phyloP scores from a whole-genome alignment of 2,113 vertebrate genomes.

The Cricetomys ansorgei region DNA sequence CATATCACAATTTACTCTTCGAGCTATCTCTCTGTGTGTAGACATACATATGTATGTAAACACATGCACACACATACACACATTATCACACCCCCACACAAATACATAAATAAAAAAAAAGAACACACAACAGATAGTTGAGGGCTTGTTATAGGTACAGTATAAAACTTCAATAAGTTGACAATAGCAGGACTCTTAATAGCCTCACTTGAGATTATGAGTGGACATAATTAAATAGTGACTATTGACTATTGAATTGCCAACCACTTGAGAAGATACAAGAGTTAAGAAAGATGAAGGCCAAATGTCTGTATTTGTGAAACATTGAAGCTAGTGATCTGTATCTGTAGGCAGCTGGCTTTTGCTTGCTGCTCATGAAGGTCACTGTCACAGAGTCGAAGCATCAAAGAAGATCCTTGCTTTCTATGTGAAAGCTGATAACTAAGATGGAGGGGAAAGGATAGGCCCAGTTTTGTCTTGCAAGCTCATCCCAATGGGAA shows the following conservation, averaged over 20 bases:
- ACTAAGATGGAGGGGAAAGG: not conserved
- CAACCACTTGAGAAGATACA: not conserved
- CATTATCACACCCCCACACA: not conserved
- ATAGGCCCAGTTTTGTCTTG: not conserved
- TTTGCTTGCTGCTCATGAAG: not conserved
- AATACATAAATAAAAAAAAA: not conserved
- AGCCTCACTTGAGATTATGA: not conserved
- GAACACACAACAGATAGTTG: not conserved
- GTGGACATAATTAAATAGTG: not conserved
- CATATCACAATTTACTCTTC: conserved; percentile 37
- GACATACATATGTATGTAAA: not conserved
- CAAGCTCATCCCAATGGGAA: not conserved
- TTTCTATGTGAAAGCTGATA: not conserved
- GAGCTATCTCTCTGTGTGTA: not conserved
- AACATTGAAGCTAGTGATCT: not conserved
- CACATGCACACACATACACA: not conserved
- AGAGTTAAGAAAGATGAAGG: not conserved
- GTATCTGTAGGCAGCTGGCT: not conserved
- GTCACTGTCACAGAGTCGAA: not conserved
- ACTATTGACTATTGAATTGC: not conserved
- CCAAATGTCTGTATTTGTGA: not conserved
- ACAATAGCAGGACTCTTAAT: not conserved
- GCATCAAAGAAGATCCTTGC: not conserved
- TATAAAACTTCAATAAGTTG: not conserved
- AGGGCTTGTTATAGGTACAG: not conserved